Conservation (phyloP, 2,888 invertebrate species). For the Protonemura montana region DNA sequence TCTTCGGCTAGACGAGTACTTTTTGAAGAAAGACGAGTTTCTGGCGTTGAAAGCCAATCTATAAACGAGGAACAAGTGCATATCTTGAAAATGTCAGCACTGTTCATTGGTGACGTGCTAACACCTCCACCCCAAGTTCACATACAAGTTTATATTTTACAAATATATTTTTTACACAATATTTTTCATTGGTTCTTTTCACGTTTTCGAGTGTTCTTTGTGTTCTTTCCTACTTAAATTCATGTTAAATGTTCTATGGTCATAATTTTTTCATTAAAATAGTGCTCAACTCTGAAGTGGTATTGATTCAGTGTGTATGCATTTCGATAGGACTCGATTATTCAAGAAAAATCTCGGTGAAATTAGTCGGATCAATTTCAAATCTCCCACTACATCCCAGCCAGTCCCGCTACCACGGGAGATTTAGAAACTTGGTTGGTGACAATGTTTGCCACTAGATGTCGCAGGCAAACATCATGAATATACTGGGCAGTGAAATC, state of each 20-base stretch:
- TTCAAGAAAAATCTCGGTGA: too few species aligned
- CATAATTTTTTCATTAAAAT: too few species aligned
- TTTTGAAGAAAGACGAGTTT: constrained; percentile 68
- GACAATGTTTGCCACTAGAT: neutral
- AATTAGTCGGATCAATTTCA: neutral
- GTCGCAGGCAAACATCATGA: neutral
- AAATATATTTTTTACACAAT: neutral
- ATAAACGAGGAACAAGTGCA: neutral
- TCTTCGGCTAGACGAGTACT: constrained; percentile 76
- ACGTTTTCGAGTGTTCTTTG: too few species aligned
- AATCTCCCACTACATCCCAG: neutral
- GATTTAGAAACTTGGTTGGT: neutral
- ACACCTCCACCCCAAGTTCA: neutral
- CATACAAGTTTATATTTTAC: neutral
- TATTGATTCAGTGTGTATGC: too few species aligned
- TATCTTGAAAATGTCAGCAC: neutral
- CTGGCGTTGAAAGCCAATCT: constrained; percentile 53
- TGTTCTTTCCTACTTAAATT: too few species aligned
- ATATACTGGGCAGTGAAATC: neutral
- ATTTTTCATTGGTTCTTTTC: neutral
- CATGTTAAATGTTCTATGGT: too few species aligned
- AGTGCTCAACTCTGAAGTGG: too few species aligned
- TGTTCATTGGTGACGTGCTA: neutral
- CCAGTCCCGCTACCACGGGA: neutral
- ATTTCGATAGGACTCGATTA: too few species aligned